Evolutionary conservation across 2,797 vertebrate species (phyloP).

Genomic region (Diplodus sargus): DNA sequence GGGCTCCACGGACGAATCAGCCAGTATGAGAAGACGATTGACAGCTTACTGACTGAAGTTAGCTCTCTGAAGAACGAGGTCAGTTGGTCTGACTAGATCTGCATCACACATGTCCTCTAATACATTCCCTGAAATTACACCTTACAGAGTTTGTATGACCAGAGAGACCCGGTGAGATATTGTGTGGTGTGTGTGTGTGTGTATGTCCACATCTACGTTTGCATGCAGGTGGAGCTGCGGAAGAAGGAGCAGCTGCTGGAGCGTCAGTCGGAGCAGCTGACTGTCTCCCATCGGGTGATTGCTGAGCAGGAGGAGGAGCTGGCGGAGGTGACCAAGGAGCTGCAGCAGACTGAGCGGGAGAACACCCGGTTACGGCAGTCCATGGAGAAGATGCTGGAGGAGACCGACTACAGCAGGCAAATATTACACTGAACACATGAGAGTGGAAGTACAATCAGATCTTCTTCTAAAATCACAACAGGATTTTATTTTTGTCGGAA

Average conservation of each 20-base stretch:
- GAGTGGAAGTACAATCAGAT: not conserved
- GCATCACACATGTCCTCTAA: not conserved
- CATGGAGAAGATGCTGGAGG: constrained; percentile 90
- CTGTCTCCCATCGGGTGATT: constrained; percentile 85
- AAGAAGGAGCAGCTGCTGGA: constrained; percentile 78
- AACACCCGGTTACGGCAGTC: constrained; percentile 86
- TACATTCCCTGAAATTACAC: not conserved
- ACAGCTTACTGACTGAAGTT: constrained; percentile 89
- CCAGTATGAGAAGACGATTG: constrained; percentile 91
- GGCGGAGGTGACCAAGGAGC: constrained; percentile 89
- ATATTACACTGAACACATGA: not conserved
- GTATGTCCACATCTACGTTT: not conserved
- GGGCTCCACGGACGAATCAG: constrained; percentile 85
- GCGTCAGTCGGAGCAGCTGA: constrained; percentile 71
- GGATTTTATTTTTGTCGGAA: too few relatives aligned
- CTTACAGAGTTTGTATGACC: not conserved
- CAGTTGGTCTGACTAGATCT: not conserved
- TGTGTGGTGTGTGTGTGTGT: not conserved
- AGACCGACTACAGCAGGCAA: constrained; percentile 85
- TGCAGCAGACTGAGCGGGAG: constrained; percentile 89
- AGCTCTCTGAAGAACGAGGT: constrained; percentile 93
- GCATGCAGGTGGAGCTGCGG: constrained; percentile 75
- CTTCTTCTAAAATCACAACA: not conserved
- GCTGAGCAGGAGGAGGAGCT: constrained; percentile 90
- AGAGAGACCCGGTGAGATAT: not conserved